Evolutionary conservation across 1,140 invertebrate species (phyloP).

Genomic region (Gonatopus flavifemur): DNA sequence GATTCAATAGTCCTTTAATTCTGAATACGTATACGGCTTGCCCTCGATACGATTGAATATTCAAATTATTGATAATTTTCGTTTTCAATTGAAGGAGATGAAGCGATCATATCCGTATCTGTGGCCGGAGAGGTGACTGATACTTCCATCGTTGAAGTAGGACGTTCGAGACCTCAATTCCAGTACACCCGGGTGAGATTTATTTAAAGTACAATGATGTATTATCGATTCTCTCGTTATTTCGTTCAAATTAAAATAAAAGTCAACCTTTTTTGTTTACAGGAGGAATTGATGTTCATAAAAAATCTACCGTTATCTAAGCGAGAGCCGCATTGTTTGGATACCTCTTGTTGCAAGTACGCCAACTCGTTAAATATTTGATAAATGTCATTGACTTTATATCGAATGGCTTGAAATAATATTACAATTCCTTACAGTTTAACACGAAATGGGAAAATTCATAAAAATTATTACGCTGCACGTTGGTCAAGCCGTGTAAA

Average conservation of each 20-base stretch:
- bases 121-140: constrained; percentile 56
- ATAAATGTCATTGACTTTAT: too few relatives aligned
- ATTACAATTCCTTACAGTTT: too few relatives aligned
- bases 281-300: constrained; percentile 66
- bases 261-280: constrained; percentile 16
- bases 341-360: constrained; percentile 62
- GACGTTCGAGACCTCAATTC: constrained; percentile 53
- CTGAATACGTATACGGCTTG: neutral
- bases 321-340: constrained; percentile 62
- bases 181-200: constrained; percentile 50
- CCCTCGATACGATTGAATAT: too few relatives aligned
- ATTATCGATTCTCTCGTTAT: neutral
- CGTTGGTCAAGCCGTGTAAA: too few relatives aligned
- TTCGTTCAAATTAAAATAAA: neutral
- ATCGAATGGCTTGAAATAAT: too few relatives aligned
- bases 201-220: neutral
- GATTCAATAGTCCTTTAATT: neutral
- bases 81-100: constrained; percentile 43
- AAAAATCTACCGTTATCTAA: constrained; percentile 62
- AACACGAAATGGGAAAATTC: too few relatives aligned
- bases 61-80: too few relatives aligned
- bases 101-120: constrained; percentile 56
- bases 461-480: too few relatives aligned
- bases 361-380: too few relatives aligned
- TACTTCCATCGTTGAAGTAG: constrained; percentile 53